A percentile compares a stretch with the other conserved stretches of the same genome.
Conservation (phyloP, 2,113 vertebrate genomes). For the human (Homo sapiens) region DNA sequence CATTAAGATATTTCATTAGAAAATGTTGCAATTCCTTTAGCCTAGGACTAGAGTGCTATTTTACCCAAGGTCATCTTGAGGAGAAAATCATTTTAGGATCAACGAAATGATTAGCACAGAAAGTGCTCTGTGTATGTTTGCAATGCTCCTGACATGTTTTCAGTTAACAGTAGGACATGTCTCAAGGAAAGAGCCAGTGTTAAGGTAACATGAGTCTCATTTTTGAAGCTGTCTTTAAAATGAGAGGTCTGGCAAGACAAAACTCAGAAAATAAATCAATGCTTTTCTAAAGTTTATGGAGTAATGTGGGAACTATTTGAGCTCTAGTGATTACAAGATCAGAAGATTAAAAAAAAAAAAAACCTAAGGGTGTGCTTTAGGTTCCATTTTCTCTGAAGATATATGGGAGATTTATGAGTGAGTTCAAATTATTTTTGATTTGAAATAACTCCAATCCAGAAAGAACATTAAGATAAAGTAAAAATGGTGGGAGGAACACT, state of each 20-base stretch:
- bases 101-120: slow-evolving; percentile 26
- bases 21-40: background rate
- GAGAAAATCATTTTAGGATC: background rate
- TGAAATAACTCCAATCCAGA: slow-evolving; percentile 47
- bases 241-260: slow-evolving; percentile 38
- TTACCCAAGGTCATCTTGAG: background rate
- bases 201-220: slow-evolving; percentile 37
- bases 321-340: slow-evolving; percentile 71
- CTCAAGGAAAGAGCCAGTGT: slow-evolving; percentile 40
- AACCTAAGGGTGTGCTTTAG: slow-evolving; percentile 41
- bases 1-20: background rate
- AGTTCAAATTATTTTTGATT: slow-evolving; percentile 64
- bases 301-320: slow-evolving; percentile 69
- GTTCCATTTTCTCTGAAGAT: slow-evolving; percentile 50
- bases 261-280: slow-evolving; percentile 73
- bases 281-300: slow-evolving; percentile 71
- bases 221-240: slow-evolving; percentile 61
- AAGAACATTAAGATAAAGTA: slow-evolving; percentile 49
- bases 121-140: background rate
- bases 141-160: background rate
- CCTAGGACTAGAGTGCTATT: background rate
- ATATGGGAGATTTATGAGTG: slow-evolving; percentile 48
- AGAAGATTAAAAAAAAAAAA: slow-evolving; percentile 73
- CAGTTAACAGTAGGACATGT: background rate
- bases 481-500: background rate